Percentiles rank a stretch among this genome's conserved stretches.
phyloP scores from a whole-genome alignment of 1,140 invertebrate genomes.

The Pogonognathellus flavescens region DNA sequence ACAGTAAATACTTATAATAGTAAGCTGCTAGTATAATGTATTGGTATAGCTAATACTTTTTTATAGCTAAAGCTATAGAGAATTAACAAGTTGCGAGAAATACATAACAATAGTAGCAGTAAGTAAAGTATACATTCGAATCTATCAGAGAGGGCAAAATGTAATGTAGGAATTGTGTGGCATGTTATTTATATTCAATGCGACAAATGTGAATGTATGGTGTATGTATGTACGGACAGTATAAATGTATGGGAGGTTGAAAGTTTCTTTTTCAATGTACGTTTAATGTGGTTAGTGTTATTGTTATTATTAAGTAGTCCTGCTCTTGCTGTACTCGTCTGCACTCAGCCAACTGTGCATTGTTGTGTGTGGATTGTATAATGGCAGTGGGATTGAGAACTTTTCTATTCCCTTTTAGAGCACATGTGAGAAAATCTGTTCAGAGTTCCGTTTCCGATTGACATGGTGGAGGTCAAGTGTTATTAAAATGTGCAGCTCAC shows the following conservation, averaged over 20 bases:
- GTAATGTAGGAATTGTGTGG: neutral
- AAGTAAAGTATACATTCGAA: neutral
- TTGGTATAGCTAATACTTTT: neutral
- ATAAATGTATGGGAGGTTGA: neutral
- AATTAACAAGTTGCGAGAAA: no score
- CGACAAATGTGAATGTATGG: neutral
- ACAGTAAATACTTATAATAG: neutral
- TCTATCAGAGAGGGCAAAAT: neutral
- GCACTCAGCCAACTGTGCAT: neutral
- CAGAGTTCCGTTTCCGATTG: constrained; percentile 20
- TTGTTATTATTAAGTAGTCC: neutral
- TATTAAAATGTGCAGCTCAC: constrained; percentile 27
- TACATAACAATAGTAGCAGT: no score
- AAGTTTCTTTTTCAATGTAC: constrained; percentile 14
- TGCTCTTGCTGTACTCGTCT: neutral
- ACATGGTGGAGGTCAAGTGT: constrained; percentile 5
- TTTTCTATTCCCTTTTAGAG: constrained; percentile 45
- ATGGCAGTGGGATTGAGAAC: neutral
- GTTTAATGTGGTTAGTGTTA: neutral
- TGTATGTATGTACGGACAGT: neutral
- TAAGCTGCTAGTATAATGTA: neutral
- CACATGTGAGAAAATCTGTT: constrained; percentile 31
- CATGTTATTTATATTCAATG: neutral
- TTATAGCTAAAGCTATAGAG: neutral
- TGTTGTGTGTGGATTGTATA: constrained; percentile 10